These are phyloP conservation scores for Aphaenogaster floridana DNA, from an alignment of 1,140 invertebrate genomes.

Conservation along the genomic window DNA sequence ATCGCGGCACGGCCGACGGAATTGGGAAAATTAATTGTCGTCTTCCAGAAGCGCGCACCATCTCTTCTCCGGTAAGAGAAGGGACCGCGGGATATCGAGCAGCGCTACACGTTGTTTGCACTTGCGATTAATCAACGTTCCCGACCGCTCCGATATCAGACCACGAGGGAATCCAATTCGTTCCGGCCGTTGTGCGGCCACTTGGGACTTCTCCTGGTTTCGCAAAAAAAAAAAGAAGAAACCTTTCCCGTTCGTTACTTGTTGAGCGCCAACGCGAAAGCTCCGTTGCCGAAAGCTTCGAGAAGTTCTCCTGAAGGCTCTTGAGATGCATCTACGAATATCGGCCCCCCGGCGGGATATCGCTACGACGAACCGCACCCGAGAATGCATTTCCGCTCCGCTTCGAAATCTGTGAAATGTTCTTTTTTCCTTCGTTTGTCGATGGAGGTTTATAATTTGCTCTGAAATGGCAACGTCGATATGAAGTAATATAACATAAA, in stretches of 20 bases:
- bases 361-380: background rate
- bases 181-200: background rate
- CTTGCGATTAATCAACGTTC: conserved; percentile 56
- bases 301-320: background rate
- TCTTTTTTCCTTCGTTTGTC: background rate
- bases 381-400: background rate
- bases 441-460: background rate
- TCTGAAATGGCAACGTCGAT: background rate
- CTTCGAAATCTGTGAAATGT: background rate
- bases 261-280: background rate
- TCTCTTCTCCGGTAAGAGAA: conserved; percentile 36
- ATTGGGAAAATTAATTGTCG: conserved; percentile 68
- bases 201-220: background rate
- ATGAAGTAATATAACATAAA: background rate
- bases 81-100: conserved; percentile 44
- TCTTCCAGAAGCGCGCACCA: conserved; percentile 61
- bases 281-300: background rate
- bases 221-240: background rate
- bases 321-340: background rate
- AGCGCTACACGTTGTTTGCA: conserved; percentile 41
- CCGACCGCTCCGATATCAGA: conserved; percentile 2
- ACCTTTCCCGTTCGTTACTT: conserved; percentile 14
- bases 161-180: conserved; percentile 14
- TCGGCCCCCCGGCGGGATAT: background rate
- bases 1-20: conserved; percentile 63